phyloP scores from a whole-genome alignment of 2,797 vertebrate genomes.

The Peromyscus eremicus region DNA sequence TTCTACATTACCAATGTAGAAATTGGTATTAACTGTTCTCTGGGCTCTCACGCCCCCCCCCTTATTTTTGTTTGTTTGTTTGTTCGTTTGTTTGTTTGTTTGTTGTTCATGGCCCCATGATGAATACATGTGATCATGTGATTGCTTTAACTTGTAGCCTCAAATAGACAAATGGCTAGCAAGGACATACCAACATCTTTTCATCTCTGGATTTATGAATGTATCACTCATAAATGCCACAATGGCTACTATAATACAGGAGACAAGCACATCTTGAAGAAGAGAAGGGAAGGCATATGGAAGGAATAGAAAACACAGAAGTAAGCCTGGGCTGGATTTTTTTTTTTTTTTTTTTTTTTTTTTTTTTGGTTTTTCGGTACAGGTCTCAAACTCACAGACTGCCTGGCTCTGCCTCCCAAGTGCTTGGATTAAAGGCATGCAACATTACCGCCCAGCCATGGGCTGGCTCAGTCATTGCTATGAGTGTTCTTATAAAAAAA shows the following conservation, averaged over 20 bases:
- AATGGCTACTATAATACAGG: not conserved
- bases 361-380: no score
- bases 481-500: not conserved
- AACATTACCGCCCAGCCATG: not conserved
- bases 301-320: not conserved
- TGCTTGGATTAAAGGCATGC: no score
- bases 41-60: rapidly evolving
- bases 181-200: not conserved
- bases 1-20: not conserved
- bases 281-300: not conserved
- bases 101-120: not conserved
- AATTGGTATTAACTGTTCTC: conserved; percentile 13
- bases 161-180: not conserved
- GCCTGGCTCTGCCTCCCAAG: no score
- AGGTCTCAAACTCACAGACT: no score
- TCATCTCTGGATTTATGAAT: not conserved
- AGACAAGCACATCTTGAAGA: not conserved
- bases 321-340: not conserved
- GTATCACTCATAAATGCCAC: not conserved
- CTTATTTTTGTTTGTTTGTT: not conserved
- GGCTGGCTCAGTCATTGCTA: not conserved
- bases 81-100: not conserved
- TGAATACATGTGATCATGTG: not conserved
- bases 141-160: not conserved
- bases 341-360: no score